These are phyloP conservation scores for Monochamus alternatus DNA, from an alignment of 2,888 invertebrate species.

Conservation along the genomic window DNA sequence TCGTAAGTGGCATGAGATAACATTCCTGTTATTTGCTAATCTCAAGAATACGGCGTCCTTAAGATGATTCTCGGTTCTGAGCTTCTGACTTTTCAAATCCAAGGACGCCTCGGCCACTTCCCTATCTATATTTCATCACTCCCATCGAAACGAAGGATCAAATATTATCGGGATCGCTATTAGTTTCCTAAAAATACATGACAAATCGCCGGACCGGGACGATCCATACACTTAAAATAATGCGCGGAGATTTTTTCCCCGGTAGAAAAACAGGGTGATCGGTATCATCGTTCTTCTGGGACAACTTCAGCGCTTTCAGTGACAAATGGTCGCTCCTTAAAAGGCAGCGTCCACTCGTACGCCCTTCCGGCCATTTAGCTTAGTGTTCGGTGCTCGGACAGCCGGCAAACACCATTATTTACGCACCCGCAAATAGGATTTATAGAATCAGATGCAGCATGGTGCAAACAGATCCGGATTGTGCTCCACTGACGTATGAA, in stretches of 20 bases:
- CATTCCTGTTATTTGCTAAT: too few species aligned
- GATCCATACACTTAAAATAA: not conserved
- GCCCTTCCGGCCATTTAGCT: conserved; percentile 2
- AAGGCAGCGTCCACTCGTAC: not conserved
- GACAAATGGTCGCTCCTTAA: conserved; percentile 7
- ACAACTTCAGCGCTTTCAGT: conserved; percentile 7
- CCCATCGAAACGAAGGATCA: too few species aligned
- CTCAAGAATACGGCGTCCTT: too few species aligned
- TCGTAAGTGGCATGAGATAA: too few species aligned
- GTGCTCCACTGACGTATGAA: too few species aligned
- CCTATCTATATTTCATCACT: too few species aligned
- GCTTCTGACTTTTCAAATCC: too few species aligned
- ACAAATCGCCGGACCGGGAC: not conserved
- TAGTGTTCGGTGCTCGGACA: not conserved
- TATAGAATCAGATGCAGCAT: not conserved
- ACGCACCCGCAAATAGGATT: not conserved
- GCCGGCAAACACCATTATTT: conserved; percentile 18
- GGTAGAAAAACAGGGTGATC: not conserved
- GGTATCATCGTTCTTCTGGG: not conserved
- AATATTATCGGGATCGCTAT: too few species aligned
- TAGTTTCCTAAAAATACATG: not conserved
- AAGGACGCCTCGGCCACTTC: too few species aligned
- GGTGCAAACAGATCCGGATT: not conserved
- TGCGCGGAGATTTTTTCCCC: not conserved
- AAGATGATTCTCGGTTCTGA: too few species aligned